A percentile compares a stretch with the other conserved stretches of the same genome.
These are phyloP conservation scores for Selene dorsalis DNA, from an alignment of 2,797 vertebrate genomes.

Conservation along the genomic window DNA sequence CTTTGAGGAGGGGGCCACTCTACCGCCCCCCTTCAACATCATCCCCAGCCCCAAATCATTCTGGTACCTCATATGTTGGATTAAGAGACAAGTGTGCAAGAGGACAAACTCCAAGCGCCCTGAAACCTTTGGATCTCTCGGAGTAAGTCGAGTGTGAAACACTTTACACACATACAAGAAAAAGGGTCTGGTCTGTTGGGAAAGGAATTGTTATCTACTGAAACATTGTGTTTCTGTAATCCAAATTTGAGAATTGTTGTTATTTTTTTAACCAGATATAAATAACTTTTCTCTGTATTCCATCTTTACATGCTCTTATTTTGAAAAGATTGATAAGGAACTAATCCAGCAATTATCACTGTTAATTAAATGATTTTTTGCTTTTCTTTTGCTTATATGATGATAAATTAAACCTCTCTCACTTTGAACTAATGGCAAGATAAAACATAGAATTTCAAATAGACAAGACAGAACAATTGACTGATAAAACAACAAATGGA, in stretches of 20 bases:
- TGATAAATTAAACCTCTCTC: background rate
- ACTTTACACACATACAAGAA: background rate
- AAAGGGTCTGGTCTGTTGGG: background rate
- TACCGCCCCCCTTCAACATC: conserved; percentile 97
- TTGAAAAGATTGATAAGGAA: background rate
- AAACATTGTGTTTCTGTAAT: no score
- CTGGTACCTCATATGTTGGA: conserved; percentile 94
- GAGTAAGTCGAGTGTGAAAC: conserved; percentile 83
- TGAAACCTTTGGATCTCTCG: conserved; percentile 92
- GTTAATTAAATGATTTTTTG: background rate
- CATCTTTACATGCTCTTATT: background rate
- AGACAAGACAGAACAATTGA: background rate
- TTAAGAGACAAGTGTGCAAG: conserved; percentile 91
- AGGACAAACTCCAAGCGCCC: conserved; percentile 87
- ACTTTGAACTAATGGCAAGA: background rate
- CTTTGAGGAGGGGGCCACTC: conserved; percentile 97
- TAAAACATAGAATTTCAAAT: background rate
- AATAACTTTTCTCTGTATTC: background rate
- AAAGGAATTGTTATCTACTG: background rate
- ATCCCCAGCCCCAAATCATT: conserved; percentile 95
- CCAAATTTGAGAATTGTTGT: no score
- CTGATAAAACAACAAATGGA: background rate
- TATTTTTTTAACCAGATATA: background rate
- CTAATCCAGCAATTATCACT: background rate
- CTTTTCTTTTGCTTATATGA: background rate